Base-by-base conservation (phyloP, 2,113 vertebrate species). In the Heliornis fulica region DNA sequence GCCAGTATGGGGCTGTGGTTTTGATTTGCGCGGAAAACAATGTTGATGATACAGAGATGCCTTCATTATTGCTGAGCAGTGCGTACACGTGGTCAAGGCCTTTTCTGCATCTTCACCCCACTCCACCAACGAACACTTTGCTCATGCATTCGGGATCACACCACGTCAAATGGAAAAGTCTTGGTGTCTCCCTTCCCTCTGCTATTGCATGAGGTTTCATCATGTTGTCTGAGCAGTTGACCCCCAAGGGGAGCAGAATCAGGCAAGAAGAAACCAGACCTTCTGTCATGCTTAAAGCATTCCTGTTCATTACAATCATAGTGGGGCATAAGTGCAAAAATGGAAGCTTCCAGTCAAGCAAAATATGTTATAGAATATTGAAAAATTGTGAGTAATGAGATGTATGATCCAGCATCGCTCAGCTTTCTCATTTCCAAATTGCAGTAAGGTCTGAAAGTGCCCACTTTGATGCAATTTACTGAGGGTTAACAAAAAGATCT, bases 361-460 rank as follows among this genome's bases (percentile, higher is more conserved):
- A 88, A 94, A 70, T 31, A 11, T 41, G 17, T 34, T 53, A 46
- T 2, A 72, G 38, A 82, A 50, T 56, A 57, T 18, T 34, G 83
- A 65, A 75, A 81, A 38, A 36, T 23, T 53, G 34, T 43, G 46
- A 96, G 72, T 36, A 92, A 91, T 85, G 87, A 81, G 63, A 92
- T 86, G 64, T 54, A 87, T 90, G 88, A 96, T 81, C 43, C 60
- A 50, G 87, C 78, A 63, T 68, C 75, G 81, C 70, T 91, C 87
- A 88, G 57, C 66, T 85, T 76, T 94, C 94, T 97, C 89, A 89
- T 89, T 96, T 93, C 88, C 54, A 75, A 50, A 25, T 34, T 53
- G 56, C 72, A 95, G 45, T 60, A 83, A 92, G 92, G 94, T 65
- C 80, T 94, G 95, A 94, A 90, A 84, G 76, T 69, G 40, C 75